Evolutionary conservation across 2,888 invertebrate species (phyloP).

Genomic region (Tortricodes alternella): DNA sequence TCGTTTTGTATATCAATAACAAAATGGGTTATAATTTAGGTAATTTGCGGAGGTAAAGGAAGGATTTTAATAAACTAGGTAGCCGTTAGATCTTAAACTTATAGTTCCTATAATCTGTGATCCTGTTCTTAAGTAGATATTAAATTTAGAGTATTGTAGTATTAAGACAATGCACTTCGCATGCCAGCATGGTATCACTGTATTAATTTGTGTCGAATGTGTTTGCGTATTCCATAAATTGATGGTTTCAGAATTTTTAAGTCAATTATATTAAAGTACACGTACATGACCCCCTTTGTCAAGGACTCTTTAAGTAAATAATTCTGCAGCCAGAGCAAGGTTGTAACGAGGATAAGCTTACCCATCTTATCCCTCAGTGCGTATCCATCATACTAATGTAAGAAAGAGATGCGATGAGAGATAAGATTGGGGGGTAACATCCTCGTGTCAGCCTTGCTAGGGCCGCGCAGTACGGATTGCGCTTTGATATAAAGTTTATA

Average conservation of each 20-base stretch:
- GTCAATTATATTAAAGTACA: no score
- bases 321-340: no score
- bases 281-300: no score
- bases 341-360: no score
- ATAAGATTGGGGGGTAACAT: no score
- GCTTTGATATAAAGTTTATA: no score
- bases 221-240: constrained; percentile 18
- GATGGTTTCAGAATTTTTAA: no score
- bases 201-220: constrained; percentile 18
- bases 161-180: constrained; percentile 21
- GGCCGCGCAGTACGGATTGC: no score
- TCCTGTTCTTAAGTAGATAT: constrained; percentile 20
- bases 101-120: constrained; percentile 16
- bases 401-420: no score
- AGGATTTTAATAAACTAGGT: constrained; percentile 11
- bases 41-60: not conserved
- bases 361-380: no score
- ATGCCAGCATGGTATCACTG: constrained; percentile 24
- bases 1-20: not conserved
- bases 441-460: no score
- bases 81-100: not conserved
- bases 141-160: not conserved
- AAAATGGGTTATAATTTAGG: not conserved
- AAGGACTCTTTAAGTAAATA: not conserved
- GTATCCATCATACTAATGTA: no score